These are phyloP conservation scores for Drosophila biarmipes DNA, from an alignment of 1,140 invertebrate genomes.

Conservation along the genomic window DNA sequence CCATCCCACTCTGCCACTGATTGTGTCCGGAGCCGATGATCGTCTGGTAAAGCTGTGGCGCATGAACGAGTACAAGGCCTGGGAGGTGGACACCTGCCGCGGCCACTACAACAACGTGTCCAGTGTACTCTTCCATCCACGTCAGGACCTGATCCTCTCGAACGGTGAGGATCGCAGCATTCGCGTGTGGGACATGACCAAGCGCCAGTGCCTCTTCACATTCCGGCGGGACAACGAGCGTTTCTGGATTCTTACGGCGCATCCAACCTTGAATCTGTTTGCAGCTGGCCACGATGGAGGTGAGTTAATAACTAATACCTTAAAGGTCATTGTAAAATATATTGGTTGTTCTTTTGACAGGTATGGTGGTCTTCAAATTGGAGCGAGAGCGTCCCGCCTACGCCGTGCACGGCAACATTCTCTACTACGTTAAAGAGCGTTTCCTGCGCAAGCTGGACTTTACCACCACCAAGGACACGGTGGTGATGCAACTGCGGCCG, in stretches of 20 bases:
- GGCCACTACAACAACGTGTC: slow-evolving; percentile 99
- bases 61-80: slow-evolving; percentile 99
- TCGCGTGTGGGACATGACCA: slow-evolving; percentile 99
- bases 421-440: slow-evolving; percentile 98
- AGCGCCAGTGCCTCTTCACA: slow-evolving; percentile 97
- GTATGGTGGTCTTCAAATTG: slow-evolving; percentile 90
- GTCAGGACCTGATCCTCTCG: slow-evolving; percentile 98
- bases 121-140: slow-evolving; percentile 98
- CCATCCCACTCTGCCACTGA: slow-evolving; percentile 97
- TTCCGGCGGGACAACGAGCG: slow-evolving; percentile 98
- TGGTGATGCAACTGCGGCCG: slow-evolving; percentile 96
- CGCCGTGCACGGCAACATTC: slow-evolving; percentile 95
- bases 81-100: slow-evolving; percentile 99
- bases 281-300: slow-evolving; percentile 98
- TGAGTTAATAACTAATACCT: slow-evolving; percentile 85
- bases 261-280: slow-evolving; percentile 94
- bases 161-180: slow-evolving; percentile 99
- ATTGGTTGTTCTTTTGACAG: slow-evolving; percentile 18
- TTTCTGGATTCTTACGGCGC: slow-evolving; percentile 97
- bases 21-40: slow-evolving; percentile 99
- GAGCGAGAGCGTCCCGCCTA: slow-evolving; percentile 98
- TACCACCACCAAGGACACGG: slow-evolving; percentile 95
- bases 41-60: slow-evolving; percentile 99
- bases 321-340: not conserved
- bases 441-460: slow-evolving; percentile 97